phyloP scores from a whole-genome alignment of 2,888 invertebrate genomes.

The Helicoverpa assulta region DNA sequence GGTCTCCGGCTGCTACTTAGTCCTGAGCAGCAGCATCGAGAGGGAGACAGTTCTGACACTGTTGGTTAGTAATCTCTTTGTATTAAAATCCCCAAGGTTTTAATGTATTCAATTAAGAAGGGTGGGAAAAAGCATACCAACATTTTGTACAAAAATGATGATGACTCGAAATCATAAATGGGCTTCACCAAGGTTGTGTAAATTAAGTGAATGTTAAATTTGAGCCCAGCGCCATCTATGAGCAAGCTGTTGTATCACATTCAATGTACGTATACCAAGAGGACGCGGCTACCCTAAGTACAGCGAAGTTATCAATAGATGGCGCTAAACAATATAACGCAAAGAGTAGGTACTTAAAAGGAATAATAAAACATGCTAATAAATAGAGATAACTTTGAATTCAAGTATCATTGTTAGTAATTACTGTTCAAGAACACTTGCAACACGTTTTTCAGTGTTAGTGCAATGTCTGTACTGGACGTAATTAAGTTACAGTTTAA shows the following conservation, averaged over 20 bases:
- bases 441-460: not conserved
- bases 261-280: too few species aligned
- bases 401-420: not conserved
- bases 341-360: not conserved
- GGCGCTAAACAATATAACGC: slow-evolving; percentile 15
- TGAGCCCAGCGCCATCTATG: slow-evolving; percentile 44
- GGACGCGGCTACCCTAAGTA: too few species aligned
- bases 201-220: not conserved
- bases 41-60: slow-evolving; percentile 81
- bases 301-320: slow-evolving; percentile 20
- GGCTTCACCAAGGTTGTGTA: not conserved
- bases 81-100: not conserved
- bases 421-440: not conserved
- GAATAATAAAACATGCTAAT: not conserved
- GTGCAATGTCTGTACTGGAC: not conserved
- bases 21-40: slow-evolving; percentile 86
- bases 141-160: too few species aligned
- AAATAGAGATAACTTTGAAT: not conserved
- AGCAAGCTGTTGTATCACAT: accelerated
- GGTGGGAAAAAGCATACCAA: too few species aligned
- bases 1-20: slow-evolving; percentile 93
- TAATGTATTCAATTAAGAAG: not conserved
- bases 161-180: too few species aligned
- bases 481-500: not conserved
- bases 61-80: slow-evolving; percentile 77